Base-by-base conservation (phyloP, 2,797 vertebrate species). In the Tachyglossus aculeatus region DNA sequence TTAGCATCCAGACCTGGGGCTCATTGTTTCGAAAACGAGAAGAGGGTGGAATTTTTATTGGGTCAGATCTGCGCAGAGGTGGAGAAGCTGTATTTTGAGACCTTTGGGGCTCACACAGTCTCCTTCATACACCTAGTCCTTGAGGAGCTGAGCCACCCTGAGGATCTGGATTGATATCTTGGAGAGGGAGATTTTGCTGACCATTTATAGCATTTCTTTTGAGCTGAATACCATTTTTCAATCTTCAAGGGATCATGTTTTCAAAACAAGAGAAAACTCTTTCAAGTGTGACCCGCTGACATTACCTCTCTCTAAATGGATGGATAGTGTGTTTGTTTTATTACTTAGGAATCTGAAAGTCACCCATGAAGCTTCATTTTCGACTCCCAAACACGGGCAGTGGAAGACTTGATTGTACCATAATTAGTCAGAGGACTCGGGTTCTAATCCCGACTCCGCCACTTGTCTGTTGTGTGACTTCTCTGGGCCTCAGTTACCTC, bases 381-480 rank as follows among this genome's bases (percentile, higher is more conserved):
- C 71, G 73, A 70, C 71, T 88, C 90, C 74, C 88, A 82, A 89
- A 90, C 80, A 80, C 83, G 68, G 63, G 68, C 84, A 86, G 88
- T 90, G 83, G 88, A 88, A 89, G 89, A 86, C 86, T 84, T 89
- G 86, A 86, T 87, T 88, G 83, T 62, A 90, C 92, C 88, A 90
- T 92, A 92, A 94, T 92, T 89, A 77, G n/a, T n/a, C n/a, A n/a
- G n/a, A n/a, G n/a, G n/a, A n/a, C n/a, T n/a, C n/a, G n/a, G n/a
- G n/a, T n/a, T n/a, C n/a, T n/a, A n/a, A n/a, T n/a, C n/a, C n/a
- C n/a, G n/a, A n/a, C n/a, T n/a, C n/a, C n/a, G n/a, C n/a, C n/a
- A n/a, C n/a, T n/a, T n/a, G n/a, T n/a, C n/a, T n/a, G n/a, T n/a
- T n/a, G n/a, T n/a, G n/a, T n/a, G n/a, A n/a, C n/a, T n/a, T n/a